A percentile compares a stretch with the other conserved stretches of the same genome.
phyloP scores from a whole-genome alignment of 2,797 vertebrate genomes.

The Catostomus latipinnis region DNA sequence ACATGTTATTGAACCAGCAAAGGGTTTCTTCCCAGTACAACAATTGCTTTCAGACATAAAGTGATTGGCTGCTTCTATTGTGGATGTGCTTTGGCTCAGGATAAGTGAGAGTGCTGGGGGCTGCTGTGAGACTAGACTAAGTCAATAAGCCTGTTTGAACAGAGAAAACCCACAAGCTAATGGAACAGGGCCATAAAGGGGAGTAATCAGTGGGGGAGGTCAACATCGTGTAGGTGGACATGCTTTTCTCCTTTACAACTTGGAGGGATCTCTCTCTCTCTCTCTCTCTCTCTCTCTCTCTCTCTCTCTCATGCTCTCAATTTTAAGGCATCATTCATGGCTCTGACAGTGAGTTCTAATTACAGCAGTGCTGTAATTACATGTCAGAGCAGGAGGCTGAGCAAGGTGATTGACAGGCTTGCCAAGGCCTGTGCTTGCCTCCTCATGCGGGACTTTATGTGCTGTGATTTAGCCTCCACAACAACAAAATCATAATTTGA shows the following conservation, averaged over 20 bases:
- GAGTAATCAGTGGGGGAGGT: conserved; percentile 36
- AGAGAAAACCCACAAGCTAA: conserved; percentile 49
- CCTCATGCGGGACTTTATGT: conserved; percentile 56
- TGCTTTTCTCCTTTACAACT: conserved; percentile 41
- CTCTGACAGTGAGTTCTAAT: conserved; percentile 61
- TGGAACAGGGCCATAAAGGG: conserved; percentile 29
- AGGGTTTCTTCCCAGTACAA: conserved; percentile 74
- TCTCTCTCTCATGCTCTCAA: not conserved
- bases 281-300: conserved; percentile 21
- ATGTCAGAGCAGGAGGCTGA: conserved; percentile 60
- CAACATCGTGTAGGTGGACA: conserved; percentile 39
- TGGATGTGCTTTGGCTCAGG: conserved; percentile 6
- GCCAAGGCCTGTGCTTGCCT: conserved; percentile 57
- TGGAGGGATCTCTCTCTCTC: conserved; percentile 13
- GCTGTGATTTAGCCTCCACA: conserved; percentile 55
- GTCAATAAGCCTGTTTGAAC: conserved; percentile 46
- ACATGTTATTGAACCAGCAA: conserved; percentile 72
- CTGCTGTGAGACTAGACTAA: conserved; percentile 30
- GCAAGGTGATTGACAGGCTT: conserved; percentile 60
- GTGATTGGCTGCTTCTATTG: conserved; percentile 57
- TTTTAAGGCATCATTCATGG: conserved; percentile 53
- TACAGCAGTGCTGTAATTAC: conserved; percentile 61
- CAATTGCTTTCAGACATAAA: conserved; percentile 72
- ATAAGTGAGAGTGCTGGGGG: conserved; percentile 21
- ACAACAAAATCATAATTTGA: conserved; percentile 65